phyloP scores from a whole-genome alignment of 2,113 vertebrate species.

The Tricholaema leucomelas region DNA sequence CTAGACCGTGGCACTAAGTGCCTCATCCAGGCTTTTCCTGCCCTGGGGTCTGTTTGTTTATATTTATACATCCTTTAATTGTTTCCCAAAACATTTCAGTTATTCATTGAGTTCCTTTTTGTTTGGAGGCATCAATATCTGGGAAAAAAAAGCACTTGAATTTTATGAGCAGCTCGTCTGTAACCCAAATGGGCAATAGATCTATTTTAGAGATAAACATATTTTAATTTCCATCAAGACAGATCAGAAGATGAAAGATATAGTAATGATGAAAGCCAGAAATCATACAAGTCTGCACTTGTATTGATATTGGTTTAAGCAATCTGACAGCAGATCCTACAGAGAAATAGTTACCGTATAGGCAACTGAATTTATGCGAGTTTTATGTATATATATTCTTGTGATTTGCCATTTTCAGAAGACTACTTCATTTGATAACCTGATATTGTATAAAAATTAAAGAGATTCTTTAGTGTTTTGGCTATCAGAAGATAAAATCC shows the following conservation, averaged over 20 bases:
- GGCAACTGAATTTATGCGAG: background rate
- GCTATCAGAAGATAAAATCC: background rate
- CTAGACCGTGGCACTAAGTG: no score
- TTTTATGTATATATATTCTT: background rate
- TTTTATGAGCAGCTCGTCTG: background rate
- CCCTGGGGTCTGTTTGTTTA: background rate
- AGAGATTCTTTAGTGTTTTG: background rate
- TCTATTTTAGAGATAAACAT: background rate
- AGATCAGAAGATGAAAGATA: background rate
- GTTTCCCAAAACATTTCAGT: background rate
- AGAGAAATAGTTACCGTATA: background rate
- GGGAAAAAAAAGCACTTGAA: background rate
- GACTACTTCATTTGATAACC: background rate
- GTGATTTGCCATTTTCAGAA: background rate
- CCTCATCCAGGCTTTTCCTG: no score
- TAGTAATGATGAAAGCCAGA: background rate
- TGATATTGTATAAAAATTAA: background rate
- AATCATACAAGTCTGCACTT: no score
- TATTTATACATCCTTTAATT: background rate
- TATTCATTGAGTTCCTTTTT: background rate
- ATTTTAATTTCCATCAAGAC: background rate
- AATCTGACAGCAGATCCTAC: background rate
- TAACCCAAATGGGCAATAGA: background rate
- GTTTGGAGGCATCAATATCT: background rate
- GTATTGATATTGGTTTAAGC: no score